Conservation (phyloP, 2,113 vertebrate genomes). For the Chauna torquata region DNA sequence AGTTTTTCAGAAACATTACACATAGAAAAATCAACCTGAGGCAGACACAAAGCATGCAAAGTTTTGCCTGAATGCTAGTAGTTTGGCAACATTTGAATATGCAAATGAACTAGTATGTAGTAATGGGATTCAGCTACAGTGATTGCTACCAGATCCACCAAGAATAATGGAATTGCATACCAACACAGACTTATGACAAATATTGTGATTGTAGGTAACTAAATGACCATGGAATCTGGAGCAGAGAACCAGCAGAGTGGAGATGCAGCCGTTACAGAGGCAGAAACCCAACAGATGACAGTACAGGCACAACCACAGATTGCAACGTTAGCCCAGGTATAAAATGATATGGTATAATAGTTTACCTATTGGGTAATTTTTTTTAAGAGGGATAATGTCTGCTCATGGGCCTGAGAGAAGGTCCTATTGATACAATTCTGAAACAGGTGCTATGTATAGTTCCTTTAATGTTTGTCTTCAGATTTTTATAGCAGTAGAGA, state of each 20-base stretch:
- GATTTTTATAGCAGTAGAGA: constrained; percentile 7
- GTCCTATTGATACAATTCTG: background rate
- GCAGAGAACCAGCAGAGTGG: constrained; percentile 96
- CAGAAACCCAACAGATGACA: constrained; percentile 93
- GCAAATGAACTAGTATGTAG: background rate
- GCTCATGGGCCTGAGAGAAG: background rate
- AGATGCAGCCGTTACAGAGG: constrained; percentile 92
- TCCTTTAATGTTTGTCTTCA: constrained; percentile 17
- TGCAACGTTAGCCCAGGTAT: constrained; percentile 95
- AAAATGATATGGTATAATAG: constrained; percentile 44
- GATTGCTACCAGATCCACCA: constrained; percentile 25
- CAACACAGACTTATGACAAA: constrained; percentile 67
- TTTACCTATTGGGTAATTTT: constrained; percentile 19
- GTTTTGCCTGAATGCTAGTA: constrained; percentile 11
- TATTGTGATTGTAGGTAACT: constrained; percentile 87
- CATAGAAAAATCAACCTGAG: background rate
- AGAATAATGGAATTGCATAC: constrained; percentile 28
- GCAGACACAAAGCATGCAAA: background rate
- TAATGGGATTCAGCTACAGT: constrained; percentile 33
- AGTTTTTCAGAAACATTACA: constrained; percentile 25
- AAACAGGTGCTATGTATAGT: background rate
- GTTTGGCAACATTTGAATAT: constrained; percentile 38
- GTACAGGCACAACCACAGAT: constrained; percentile 88
- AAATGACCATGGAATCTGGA: constrained; percentile 99
- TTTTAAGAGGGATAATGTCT: constrained; percentile 26